Conservation (phyloP, 2,888 invertebrate genomes). For the Microctonus hyperodae region DNA sequence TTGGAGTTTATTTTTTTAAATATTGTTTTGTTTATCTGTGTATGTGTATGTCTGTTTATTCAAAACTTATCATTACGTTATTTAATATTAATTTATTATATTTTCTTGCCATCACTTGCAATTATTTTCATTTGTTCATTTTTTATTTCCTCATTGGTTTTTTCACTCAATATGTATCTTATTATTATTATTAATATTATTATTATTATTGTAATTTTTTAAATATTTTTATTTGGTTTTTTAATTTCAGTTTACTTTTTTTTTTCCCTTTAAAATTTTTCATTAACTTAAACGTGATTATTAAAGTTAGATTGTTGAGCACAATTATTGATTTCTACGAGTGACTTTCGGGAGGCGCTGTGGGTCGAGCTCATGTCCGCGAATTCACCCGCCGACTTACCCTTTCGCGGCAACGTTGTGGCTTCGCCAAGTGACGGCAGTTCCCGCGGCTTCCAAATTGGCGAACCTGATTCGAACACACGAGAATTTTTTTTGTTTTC, state of each 20-base stretch:
- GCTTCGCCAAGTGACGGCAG: slow-evolving; percentile 69
- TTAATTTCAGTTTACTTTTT: slow-evolving; percentile 51
- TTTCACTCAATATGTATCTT: slow-evolving; percentile 53
- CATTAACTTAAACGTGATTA: slow-evolving; percentile 62
- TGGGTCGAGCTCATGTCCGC: slow-evolving; percentile 65
- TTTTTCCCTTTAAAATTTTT: slow-evolving; percentile 46
- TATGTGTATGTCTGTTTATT: not conserved
- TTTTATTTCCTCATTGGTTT: not conserved
- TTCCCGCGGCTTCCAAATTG: slow-evolving; percentile 98
- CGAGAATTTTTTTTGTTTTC: slow-evolving; percentile 32
- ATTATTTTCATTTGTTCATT: slow-evolving; percentile 9
- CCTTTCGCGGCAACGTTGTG: slow-evolving; percentile 71
- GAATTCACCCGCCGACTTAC: slow-evolving; percentile 63
- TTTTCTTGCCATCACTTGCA: slow-evolving; percentile 35
- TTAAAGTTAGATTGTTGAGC: slow-evolving; percentile 63
- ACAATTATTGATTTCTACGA: slow-evolving; percentile 66
- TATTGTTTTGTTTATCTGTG: slow-evolving; percentile 4
- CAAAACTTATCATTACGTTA: slow-evolving; percentile 19
- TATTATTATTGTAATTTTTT: slow-evolving; percentile 55
- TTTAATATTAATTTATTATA: slow-evolving; percentile 10
- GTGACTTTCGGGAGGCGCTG: slow-evolving; percentile 69
- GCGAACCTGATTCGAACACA: slow-evolving; percentile 77
- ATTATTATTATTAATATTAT: too few relatives aligned
- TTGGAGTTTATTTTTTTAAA: not conserved
- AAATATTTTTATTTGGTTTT: slow-evolving; percentile 61